Base-by-base conservation (phyloP, 37 sponge, comb jelly and placozoan genomes). In the Sycon ciliatum region DNA sequence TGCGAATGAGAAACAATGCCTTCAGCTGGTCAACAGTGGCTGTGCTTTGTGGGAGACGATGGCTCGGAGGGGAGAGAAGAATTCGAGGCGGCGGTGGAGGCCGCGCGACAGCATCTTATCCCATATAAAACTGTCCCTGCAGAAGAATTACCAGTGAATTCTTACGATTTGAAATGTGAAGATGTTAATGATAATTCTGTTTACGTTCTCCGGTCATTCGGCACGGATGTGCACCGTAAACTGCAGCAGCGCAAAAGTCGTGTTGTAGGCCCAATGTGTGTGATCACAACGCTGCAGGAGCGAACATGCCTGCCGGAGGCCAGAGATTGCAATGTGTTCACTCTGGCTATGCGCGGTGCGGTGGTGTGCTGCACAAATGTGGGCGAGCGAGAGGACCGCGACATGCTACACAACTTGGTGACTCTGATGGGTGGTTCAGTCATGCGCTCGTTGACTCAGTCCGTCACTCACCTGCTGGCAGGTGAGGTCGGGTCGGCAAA, bases 401-500 rank as follows among this genome's bases (percentile, higher is more conserved):
- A 87, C 73, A 39, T 26, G 39, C 39, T 87, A 46, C 36, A 32
- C 9, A 54, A 81, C 34, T 71, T 80, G 32, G 82, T 84, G 39
- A 52, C 42, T 34, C 56, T 87, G 74, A 87, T 91, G 88, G 92
- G 88, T 29, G 89, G 92, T 0, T 67, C 54, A 56, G 79, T 79
- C 4, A 39, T 40, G 23, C 75, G 56, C 0, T 70, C 83, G 57
- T 73, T 87, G 58, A 91, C 88, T n/a, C 52, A 52, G 11, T 24
- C 57, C 4, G 87, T 87, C 0, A 91, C 92, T 4, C 92, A 91
- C 61, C 74, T 91, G 18, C 63, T 91, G n/a, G 89, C 85, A 49
- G 92, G 92, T 26, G 82, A 83, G 57, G 92, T 91, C 16, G 79
- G 84, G 18, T 89, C 83, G 16, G 80, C 78, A 22, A 91, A 91